Base-by-base conservation (phyloP, 2,888 invertebrate species). In the Biston stratarius region DNA sequence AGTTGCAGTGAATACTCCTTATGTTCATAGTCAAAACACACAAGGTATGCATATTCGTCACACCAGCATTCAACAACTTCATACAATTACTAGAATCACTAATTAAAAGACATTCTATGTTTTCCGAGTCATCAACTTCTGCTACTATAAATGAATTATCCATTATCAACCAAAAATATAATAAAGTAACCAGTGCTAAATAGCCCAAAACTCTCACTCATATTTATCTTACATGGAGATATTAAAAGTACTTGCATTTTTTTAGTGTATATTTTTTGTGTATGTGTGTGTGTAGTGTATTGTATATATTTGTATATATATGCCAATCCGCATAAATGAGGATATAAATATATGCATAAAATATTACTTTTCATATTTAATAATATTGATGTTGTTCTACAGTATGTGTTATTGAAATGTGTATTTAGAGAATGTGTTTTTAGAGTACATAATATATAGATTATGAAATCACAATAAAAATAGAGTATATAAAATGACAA, bases 1-100 rank as follows among this genome's bases (percentile, higher is more conserved):
- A 57, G n/a, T 57, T 57, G 9, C 56, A 45, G 14, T 57, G 44
- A 11, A 57, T 57, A 7, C 56, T 57, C 9, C 56, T 44, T 44
- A 45, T 57, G 40, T 57, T 57, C 7, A 57, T 9, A 0, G 56
- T 57, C 14, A 57, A 9, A n/a, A 57, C 45, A 9, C 1, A 14
- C 3, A 57, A 12, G 1, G 56, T 42, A 0, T 55, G 7, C 6
- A 45, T 9, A 33, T 45, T 15, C 6, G 5, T 6, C 10, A 8
- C 3, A 11, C 34, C 45, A 9, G n/a, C 12, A 44, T 45, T 45
- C 6, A 57, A 45, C 11, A 57, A 1, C 34, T n/a, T 44, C n/a
- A 5, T 12, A 9, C 56, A 57, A n/a, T 15, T 34, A 24, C 34
- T 57, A 7, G 45, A 24, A 11, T 57, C 14, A 9, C 44, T 45